Percentiles rank a stretch among this genome's conserved stretches.
Evolutionary conservation across 2,888 invertebrate genomes (phyloP).

Genomic region (Spatulosminthurus flaviceps): DNA sequence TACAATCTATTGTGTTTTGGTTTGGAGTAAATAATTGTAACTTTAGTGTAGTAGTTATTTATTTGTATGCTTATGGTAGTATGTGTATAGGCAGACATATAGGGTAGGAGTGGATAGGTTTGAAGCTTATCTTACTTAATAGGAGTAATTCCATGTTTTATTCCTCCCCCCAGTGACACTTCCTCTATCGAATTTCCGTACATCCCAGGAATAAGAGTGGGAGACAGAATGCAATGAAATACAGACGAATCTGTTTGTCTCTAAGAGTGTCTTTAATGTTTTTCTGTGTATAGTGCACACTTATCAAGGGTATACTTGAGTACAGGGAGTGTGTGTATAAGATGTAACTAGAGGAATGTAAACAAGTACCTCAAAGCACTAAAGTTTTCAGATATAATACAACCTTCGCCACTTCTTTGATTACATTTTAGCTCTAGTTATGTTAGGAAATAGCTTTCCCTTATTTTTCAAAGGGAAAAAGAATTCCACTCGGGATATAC

Average conservation of each 20-base stretch:
- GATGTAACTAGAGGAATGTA: not conserved
- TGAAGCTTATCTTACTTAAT: not conserved
- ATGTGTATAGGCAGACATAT: not conserved
- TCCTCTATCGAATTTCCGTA: not conserved
- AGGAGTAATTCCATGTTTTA: not conserved
- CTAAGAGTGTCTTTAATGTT: not conserved
- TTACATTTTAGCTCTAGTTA: constrained; percentile 1
- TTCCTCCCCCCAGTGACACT: constrained; percentile 22
- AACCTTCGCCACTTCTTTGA: constrained; percentile 15
- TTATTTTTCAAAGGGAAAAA: not conserved
- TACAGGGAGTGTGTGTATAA: not conserved
- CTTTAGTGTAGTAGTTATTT: too few species aligned
- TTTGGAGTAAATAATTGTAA: not conserved
- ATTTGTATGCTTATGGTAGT: too few species aligned
- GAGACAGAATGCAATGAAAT: not conserved
- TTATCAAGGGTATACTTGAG: not conserved
- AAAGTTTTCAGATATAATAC: not conserved
- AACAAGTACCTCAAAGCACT: not conserved
- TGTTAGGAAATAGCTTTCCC: not conserved
- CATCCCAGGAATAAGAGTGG: not conserved
- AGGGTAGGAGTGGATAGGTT: not conserved
- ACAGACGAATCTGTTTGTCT: not conserved
- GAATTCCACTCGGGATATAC: too few species aligned
- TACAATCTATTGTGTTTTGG: not conserved
- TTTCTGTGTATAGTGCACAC: not conserved